These are phyloP conservation scores for Sminthurides bifidus DNA, from an alignment of 1,140 invertebrate genomes.

Conservation along the genomic window DNA sequence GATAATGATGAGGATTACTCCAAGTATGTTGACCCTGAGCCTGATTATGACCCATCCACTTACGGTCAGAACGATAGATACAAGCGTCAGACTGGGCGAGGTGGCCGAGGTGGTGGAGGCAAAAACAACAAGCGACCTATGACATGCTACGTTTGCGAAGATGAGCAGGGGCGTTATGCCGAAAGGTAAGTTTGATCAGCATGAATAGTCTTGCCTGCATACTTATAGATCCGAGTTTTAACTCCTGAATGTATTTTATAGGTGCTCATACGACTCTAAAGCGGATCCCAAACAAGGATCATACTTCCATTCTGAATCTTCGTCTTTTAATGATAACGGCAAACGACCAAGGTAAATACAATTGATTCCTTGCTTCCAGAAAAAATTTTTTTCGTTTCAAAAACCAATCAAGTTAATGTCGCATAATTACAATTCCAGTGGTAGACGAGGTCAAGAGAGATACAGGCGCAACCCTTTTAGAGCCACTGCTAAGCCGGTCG, in stretches of 20 bases:
- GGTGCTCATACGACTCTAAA: slow-evolving; percentile 30
- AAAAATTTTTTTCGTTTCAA: neutral
- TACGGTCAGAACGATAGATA: slow-evolving; percentile 17
- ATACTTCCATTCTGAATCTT: slow-evolving; percentile 26
- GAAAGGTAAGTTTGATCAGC: slow-evolving; percentile 9
- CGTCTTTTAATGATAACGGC: slow-evolving; percentile 29
- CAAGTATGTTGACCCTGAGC: slow-evolving; percentile 17
- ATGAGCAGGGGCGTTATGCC: slow-evolving; percentile 28
- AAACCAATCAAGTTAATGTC: neutral
- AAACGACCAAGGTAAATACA: slow-evolving; percentile 1
- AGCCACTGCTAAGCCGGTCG: neutral
- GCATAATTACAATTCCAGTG: neutral
- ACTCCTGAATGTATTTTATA: neutral
- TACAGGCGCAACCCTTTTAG: slow-evolving; percentile 5
- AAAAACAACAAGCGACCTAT: slow-evolving; percentile 21
- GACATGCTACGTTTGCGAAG: slow-evolving; percentile 32
- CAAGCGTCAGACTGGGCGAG: slow-evolving; percentile 23
- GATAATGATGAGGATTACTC: slow-evolving; percentile 22
- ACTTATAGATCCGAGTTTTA: neutral
- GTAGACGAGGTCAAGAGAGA: slow-evolving; percentile 3
- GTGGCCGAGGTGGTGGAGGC: neutral
- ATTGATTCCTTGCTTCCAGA: neutral
- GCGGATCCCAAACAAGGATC: slow-evolving; percentile 20
- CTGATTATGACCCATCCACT: slow-evolving; percentile 24
- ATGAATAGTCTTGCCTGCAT: neutral